Evolutionary conservation across 1,140 invertebrate genomes (phyloP).

Genomic region (Campoletis sonorensis): DNA sequence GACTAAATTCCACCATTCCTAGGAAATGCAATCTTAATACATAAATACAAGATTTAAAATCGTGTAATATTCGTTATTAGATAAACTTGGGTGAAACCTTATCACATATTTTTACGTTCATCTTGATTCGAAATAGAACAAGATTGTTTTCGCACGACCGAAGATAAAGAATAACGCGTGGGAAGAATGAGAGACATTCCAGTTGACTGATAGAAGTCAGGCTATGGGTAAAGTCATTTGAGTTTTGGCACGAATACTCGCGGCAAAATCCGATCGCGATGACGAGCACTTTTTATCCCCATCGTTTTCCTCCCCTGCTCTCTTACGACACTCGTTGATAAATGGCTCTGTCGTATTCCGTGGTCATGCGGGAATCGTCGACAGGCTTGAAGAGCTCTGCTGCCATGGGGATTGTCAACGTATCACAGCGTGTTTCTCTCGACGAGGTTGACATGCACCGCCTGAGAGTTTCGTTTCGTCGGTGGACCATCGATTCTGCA

Average conservation of each 20-base stretch:
- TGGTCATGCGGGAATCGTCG: slow-evolving; percentile 34
- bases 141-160: background rate
- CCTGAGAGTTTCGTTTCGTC: slow-evolving; percentile 50
- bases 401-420: slow-evolving; percentile 13
- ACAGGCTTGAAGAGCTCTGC: slow-evolving; percentile 26
- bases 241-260: slow-evolving; percentile 61
- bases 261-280: slow-evolving; percentile 55
- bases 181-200: slow-evolving; percentile 61
- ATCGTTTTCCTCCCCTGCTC: slow-evolving; percentile 50
- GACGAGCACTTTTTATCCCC: slow-evolving; percentile 67
- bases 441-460: slow-evolving; percentile 58
- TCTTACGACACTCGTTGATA: slow-evolving; percentile 61
- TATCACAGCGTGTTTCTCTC: slow-evolving; percentile 17
- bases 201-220: slow-evolving; percentile 68
- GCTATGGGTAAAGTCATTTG: slow-evolving; percentile 67
- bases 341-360: slow-evolving; percentile 64
- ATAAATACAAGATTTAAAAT: no score
- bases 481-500: slow-evolving; percentile 39
- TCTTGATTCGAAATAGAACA: background rate
- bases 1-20: no score
- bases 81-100: background rate
- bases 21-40: no score
- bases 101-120: background rate
- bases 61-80: no score
- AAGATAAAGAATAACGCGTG: slow-evolving; percentile 27